These are phyloP conservation scores for Lycocorax pyrrhopterus DNA, from an alignment of 2,113 vertebrate species.

Conservation along the genomic window DNA sequence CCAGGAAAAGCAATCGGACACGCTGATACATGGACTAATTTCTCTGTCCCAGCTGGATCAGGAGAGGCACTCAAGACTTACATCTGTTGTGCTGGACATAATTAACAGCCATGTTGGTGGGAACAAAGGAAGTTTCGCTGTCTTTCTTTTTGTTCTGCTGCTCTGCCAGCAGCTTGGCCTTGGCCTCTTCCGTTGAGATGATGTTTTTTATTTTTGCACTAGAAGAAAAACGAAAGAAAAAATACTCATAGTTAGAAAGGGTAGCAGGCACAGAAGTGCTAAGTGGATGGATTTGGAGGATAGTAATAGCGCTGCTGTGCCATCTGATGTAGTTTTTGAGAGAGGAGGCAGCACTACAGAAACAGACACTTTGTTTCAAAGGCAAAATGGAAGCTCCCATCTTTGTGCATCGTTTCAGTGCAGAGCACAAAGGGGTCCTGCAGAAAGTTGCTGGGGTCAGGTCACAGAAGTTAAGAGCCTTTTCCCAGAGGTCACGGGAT, in stretches of 20 bases:
- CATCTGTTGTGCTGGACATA: constrained; percentile 98
- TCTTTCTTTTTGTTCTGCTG: constrained; percentile 98
- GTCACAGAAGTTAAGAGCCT: not conserved
- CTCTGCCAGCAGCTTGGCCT: constrained; percentile 91
- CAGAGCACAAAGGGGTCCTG: not conserved
- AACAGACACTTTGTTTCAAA: not conserved
- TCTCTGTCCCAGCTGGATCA: not conserved
- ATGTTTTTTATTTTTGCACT: constrained; percentile 99
- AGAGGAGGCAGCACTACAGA: not conserved
- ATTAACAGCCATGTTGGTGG: constrained; percentile 97
- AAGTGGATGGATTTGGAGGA: not conserved
- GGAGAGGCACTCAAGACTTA: constrained; percentile 56
- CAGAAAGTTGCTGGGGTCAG: not conserved
- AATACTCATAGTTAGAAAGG: not conserved
- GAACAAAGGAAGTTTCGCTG: constrained; percentile 92
- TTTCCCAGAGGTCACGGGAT: not conserved
- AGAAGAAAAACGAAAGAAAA: not conserved
- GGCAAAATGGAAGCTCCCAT: not conserved
- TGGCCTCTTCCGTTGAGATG: constrained; percentile 93
- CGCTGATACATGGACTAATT: not conserved
- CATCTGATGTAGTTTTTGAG: not conserved
- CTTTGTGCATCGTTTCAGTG: not conserved
- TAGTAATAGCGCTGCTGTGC: not conserved
- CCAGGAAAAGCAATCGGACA: not conserved
- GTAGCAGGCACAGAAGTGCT: not conserved